Percentiles rank a stretch among this genome's conserved stretches.
Conservation (phyloP, 2,797 vertebrate species). For the Semotilus atromaculatus region DNA sequence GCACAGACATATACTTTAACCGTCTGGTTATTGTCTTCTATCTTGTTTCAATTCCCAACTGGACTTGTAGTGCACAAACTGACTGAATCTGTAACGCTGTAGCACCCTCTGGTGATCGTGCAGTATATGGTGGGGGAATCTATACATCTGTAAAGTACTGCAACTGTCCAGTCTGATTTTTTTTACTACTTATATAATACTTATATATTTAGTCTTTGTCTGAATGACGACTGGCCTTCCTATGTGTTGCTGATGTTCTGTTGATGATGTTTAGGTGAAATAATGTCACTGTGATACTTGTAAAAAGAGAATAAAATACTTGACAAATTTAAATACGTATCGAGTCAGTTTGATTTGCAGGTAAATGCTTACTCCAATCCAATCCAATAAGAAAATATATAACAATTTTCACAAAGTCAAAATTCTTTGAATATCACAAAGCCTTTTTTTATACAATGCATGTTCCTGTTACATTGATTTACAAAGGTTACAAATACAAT, state of each 20-base stretch:
- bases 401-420: not conserved
- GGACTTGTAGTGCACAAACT: not conserved
- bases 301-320: slow-evolving; percentile 26
- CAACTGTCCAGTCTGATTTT: not conserved
- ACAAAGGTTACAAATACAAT: not conserved
- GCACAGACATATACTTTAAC: not conserved
- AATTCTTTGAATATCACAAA: not conserved
- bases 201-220: not conserved
- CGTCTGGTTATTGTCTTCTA: not conserved
- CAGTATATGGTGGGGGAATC: not conserved
- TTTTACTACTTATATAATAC: not conserved
- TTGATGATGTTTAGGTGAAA: not conserved
- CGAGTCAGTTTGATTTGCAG: not conserved
- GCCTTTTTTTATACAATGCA: not conserved
- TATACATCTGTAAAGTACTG: not conserved
- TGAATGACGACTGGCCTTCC: not conserved
- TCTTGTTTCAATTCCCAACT: not conserved
- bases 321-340: not conserved
- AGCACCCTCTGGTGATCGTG: slow-evolving; percentile 17
- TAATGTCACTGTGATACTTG: not conserved
- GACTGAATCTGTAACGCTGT: not conserved
- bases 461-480: not conserved
- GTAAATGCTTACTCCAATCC: not conserved
- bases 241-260: not conserved
- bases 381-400: not conserved